Evolutionary conservation across 2,888 invertebrate genomes (phyloP).

Genomic region (Chaetogeoica ovagalla): DNA sequence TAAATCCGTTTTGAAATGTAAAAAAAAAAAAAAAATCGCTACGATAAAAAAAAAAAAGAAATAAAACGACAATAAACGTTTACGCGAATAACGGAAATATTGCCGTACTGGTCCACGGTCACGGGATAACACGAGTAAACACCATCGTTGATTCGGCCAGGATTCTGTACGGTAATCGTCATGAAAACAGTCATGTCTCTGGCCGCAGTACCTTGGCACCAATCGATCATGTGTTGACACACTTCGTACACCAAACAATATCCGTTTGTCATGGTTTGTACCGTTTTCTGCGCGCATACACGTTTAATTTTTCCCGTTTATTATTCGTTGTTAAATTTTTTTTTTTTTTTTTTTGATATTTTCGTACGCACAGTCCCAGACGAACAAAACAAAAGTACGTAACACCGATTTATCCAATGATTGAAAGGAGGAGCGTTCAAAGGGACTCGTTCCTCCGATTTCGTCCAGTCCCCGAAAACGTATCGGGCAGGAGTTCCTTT

Average conservation of each 20-base stretch:
- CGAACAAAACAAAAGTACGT: too few species aligned
- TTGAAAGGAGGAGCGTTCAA: too few species aligned
- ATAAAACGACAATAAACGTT: neutral
- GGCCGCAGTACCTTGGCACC: constrained; percentile 3
- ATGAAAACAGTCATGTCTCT: constrained; percentile 4
- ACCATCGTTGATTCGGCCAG: neutral
- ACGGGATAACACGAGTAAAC: constrained; percentile 31
- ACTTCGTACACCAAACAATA: constrained; percentile 1
- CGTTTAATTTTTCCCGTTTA: too few species aligned
- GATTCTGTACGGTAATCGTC: neutral
- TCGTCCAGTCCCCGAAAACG: too few species aligned
- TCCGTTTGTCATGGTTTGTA: neutral
- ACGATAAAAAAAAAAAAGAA: neutral
- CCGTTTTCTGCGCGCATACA: neutral
- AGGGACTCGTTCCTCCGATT: too few species aligned
- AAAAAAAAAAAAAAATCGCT: neutral
- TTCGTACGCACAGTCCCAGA: too few species aligned
- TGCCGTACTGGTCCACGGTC: neutral
- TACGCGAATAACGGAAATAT: neutral
- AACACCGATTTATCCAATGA: too few species aligned
- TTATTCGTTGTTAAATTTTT: too few species aligned
- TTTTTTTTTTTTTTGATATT: too few species aligned
- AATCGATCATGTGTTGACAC: constrained; percentile 23
- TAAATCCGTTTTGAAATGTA: neutral
- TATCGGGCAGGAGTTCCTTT: too few species aligned